Percentiles rank a stretch among this genome's conserved stretches.
These are phyloP conservation scores for Hipposideros larvatus DNA, from an alignment of 2,797 vertebrate genomes.

Conservation along the genomic window DNA sequence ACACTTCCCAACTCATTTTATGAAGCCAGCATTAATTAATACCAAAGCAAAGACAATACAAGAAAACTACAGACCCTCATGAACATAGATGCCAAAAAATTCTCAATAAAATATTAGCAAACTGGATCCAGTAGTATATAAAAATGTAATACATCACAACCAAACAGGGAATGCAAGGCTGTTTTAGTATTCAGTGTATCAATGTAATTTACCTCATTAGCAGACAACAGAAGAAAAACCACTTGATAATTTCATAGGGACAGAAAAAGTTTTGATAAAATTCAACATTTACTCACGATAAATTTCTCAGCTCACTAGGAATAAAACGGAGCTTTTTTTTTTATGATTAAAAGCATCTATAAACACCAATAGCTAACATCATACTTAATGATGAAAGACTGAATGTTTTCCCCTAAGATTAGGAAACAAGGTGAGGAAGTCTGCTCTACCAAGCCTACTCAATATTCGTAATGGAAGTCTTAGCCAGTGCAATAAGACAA, in stretches of 20 bases:
- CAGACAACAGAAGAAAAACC: neutral
- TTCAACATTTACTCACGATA: neutral
- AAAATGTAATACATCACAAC: neutral
- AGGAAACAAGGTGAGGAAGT: neutral
- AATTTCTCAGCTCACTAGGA: neutral
- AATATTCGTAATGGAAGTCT: neutral
- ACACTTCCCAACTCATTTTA: neutral
- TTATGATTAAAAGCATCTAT: neutral
- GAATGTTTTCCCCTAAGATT: neutral
- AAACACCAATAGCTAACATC: neutral
- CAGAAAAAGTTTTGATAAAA: neutral
- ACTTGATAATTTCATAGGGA: neutral
- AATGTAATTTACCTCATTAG: neutral
- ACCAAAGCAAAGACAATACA: neutral
- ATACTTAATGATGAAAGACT: neutral
- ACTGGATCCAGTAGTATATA: neutral
- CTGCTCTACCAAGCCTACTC: neutral
- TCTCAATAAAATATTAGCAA: neutral
- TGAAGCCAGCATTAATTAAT: neutral
- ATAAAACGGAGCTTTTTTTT: neutral
- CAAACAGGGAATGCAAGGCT: neutral
- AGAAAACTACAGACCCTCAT: conserved; percentile 7
- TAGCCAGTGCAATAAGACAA: neutral
- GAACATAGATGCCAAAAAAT: neutral
- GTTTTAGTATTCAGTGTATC: neutral